Conservation (phyloP, 1,140 invertebrate species). For the Drosophila bipectinata region DNA sequence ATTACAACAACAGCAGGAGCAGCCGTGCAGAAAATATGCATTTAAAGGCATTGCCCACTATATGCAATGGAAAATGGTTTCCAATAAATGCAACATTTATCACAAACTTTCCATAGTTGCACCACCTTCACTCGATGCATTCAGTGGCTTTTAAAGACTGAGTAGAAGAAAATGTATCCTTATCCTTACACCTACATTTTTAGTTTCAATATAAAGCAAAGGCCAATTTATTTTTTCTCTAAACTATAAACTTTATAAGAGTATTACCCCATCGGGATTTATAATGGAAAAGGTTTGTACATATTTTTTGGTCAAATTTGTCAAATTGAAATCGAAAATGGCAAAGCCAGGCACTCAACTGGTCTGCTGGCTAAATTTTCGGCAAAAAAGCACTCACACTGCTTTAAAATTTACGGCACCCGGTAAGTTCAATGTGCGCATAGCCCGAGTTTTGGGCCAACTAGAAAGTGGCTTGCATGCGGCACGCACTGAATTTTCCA, state of each 20-base stretch:
- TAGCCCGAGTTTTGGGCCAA: constrained; percentile 62
- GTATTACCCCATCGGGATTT: background rate
- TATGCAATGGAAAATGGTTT: constrained; percentile 59
- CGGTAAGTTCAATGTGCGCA: constrained; percentile 72
- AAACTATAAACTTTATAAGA: background rate
- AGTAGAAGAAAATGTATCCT: background rate
- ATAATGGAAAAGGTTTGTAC: background rate
- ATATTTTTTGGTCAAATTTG: constrained; percentile 64
- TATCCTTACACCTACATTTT: background rate
- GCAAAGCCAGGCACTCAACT: constrained; percentile 61
- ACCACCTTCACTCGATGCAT: background rate
- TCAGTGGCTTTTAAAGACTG: background rate
- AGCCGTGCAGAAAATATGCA: constrained; percentile 17
- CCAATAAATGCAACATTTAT: constrained; percentile 48
- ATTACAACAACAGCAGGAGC: constrained; percentile 61
- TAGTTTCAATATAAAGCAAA: too few species aligned
- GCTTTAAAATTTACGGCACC: constrained; percentile 52
- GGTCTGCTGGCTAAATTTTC: constrained; percentile 51
- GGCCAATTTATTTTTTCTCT: background rate
- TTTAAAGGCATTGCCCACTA: constrained; percentile 29
- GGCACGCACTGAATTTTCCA: constrained; percentile 51
- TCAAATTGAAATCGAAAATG: constrained; percentile 69
- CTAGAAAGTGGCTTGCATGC: constrained; percentile 72
- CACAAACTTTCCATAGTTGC: constrained; percentile 31
- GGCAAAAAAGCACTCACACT: constrained; percentile 13